Evolutionary conservation across 2,113 vertebrate genomes (phyloP), one percentile per base, ranked within the genome.

Genomic region (Neofelis nebulosa): DNA sequence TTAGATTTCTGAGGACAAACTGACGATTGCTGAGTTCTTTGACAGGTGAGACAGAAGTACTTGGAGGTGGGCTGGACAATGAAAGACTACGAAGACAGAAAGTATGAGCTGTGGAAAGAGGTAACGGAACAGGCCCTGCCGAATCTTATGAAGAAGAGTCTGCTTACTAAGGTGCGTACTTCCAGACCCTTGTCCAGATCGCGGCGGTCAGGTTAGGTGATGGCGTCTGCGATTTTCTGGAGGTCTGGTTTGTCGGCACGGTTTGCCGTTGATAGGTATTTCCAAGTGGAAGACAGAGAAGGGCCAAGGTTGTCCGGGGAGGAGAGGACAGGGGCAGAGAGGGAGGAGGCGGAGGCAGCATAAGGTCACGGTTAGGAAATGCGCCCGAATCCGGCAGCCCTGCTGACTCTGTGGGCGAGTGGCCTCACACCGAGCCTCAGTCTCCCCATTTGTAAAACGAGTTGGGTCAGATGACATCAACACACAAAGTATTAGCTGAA

Each of bases 31-130:
- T 14, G 69, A 36, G 5, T 91, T 95, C 52, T 89, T 41, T 11
- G 74, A 4, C 36, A 99, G 99, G 99, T 99, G 9, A 99, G 98
- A 73, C 97, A 99, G 33, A 99, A 98, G 18, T 99, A 99, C 88
- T 69, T 99, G 89, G 98, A 99, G 93, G 98, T 99, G 94, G 99
- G 99, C 1, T 96, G 97, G 96, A 96, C 84, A 7, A 99, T 99
- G 98, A 99, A 98, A 38, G 98, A 99, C 0, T 99, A 99, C 36
- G 99, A 99, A 95, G 68, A 97, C 6, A 78, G 96, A n/a, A 99
- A 99, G 94, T 99, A 99, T 0, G 86, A 91, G 38, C 48, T 81
- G 7, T 99, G 99, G 99, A 95, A 52, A 76, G 96, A 97, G 0
- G 94, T 61, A 25, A 99, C 99, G 0, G 98, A 99, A 84, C 96